Evolutionary conservation across 1,140 invertebrate genomes (phyloP), one percentile per base, ranked within the genome.

Genomic region (Bombus balteatus): DNA sequence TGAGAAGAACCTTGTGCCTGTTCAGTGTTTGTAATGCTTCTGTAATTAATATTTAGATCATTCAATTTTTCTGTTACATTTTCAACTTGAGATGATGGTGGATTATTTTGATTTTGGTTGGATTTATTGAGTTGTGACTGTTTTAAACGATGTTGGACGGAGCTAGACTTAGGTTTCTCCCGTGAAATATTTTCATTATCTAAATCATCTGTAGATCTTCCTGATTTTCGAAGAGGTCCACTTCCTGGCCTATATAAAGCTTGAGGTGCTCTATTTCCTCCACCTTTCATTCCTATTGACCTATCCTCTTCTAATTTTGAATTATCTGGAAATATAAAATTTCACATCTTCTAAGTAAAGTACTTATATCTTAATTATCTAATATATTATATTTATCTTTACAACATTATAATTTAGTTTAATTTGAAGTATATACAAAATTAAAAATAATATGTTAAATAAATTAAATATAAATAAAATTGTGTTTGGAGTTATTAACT

Each of bases 161-260:
- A 95, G 80, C 86, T 88, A 43, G 85, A 83, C 83, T 92, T 94
- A 77, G 89, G 81, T 83, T 91, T 93, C 18, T 92, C 93, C 47
- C 92, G 92, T 77, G 92, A 91, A 59, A 94, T 93, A 77, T 93
- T 94, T 87, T 96, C 95, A 78, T 92, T 89, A 79, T 95, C 94
- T 74, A 92, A 93, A 86, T 96, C 95, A 80, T 96, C 96, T 13
- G 91, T 82, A 66, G 91, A 81, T 87, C 91, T 94, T 47, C 94
- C 96, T 57, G 96, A 95, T 91, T 96, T 96, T 86, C 95, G 94
- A 59, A 96, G 92, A 65, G 96, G 96, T 81, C 96, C 96, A 94
- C 96, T 96, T 74, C 96, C 96, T 80, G 96, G 96, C 85, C 95
- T 95, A 83, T 97, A 97, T 57, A 96, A 94, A 92, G 95, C 94